Evolutionary conservation across 2,888 invertebrate species (phyloP), one percentile per base, ranked within the genome.

Genomic region (Apodemia mormo): DNA sequence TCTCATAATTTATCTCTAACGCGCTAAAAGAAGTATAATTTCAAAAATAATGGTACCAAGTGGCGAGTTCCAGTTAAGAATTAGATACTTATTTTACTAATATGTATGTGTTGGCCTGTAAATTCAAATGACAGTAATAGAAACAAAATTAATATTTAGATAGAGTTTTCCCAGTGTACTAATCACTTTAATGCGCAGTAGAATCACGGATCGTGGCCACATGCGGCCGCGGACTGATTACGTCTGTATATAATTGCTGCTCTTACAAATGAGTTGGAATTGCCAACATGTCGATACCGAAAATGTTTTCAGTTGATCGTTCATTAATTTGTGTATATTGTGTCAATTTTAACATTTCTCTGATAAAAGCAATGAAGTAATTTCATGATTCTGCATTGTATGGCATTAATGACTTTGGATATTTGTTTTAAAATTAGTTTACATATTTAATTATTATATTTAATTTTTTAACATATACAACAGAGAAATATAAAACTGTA

Each of bases 271-370:
- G 90, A 90, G 85, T 79, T 80, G 79, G 81, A 84, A 85, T 82
- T 83, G 85, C 83, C 84, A 82, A 85, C 82, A 58, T 58, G 83
- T 82, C 83, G 85, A 86, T 86, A 83, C 79, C 79, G 81, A 82
- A 86, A 79, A 90, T 90, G 87, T 88, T 90, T 90, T 88, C 85
- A 49, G 83, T 85, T 83, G 85, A 85, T 86, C 84, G 82, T 85
- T 87, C 90, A 90, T 92, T 92, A 91, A 91, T 90, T 91, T 90
- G 88, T 85, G 83, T 83, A 85, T 85, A 90, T 90, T 92, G 90
- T 90, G 85, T 86, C 81, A 85, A 82, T 82, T 82, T 80, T 82
- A 82, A 85, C 84, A 84, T 86, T 86, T 82, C 82, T 80, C 82
- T 86, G 87, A 87, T 88, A 86, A 85, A 45, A 81, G 10, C 29